These are phyloP conservation scores for Antechinus stuartii DNA, from an alignment of 2,113 vertebrate species.

Conservation along the genomic window DNA sequence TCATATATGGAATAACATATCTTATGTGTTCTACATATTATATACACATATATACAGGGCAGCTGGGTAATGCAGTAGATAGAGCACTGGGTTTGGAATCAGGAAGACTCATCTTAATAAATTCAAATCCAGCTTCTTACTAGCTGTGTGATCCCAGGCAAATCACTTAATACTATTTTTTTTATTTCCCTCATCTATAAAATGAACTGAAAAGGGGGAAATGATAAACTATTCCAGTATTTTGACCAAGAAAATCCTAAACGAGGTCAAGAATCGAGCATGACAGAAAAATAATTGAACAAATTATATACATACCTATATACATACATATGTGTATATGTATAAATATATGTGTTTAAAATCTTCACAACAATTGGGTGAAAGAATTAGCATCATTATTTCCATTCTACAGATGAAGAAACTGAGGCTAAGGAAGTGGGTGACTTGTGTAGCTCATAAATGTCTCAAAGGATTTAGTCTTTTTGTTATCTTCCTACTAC, in stretches of 20 bases:
- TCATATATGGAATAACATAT: background rate
- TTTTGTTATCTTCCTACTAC: background rate
- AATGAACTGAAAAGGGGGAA: background rate
- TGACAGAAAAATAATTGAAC: background rate
- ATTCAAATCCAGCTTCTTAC: background rate
- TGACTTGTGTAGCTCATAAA: background rate
- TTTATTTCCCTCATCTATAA: background rate
- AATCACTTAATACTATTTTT: background rate
- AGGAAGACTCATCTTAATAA: background rate
- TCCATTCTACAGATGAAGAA: background rate
- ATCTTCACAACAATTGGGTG: background rate
- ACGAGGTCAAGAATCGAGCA: background rate
- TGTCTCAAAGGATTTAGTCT: background rate
- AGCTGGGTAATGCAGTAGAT: background rate
- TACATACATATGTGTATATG: too few relatives aligned
- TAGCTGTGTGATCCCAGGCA: background rate
- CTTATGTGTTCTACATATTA: background rate
- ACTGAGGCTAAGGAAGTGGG: background rate
- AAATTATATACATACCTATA: background rate
- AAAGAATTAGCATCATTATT: background rate
- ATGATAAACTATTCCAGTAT: background rate
- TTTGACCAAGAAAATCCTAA: background rate
- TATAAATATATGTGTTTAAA: too few relatives aligned
- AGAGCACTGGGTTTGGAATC: rapidly evolving
- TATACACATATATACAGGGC: background rate